phyloP scores from a whole-genome alignment of 2,113 vertebrate species.

The Laterallus jamaicensis region DNA sequence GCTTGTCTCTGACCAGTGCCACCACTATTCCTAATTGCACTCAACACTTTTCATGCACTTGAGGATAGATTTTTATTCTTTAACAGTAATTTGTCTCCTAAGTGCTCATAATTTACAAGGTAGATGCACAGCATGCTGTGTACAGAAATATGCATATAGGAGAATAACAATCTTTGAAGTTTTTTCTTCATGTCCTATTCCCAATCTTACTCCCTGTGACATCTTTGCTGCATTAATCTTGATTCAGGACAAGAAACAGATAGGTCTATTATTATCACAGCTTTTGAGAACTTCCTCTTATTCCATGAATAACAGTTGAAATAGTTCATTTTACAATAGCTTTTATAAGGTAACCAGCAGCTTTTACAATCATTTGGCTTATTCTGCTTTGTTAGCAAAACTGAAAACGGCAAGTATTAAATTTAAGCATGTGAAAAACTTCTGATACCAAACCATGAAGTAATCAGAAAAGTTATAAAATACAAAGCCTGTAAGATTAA shows the following conservation, averaged over 20 bases:
- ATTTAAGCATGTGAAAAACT: neutral
- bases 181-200: neutral
- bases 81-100: neutral
- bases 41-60: neutral
- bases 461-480: neutral
- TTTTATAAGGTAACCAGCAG: neutral
- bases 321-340: neutral
- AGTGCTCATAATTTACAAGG: neutral
- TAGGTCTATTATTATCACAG: neutral
- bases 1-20: neutral
- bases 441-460: neutral
- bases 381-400: neutral
- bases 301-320: neutral
- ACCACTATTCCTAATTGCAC: neutral
- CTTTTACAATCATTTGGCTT: neutral
- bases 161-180: neutral
- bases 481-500: neutral
- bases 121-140: neutral
- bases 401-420: neutral
- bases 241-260: neutral
- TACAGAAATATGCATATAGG: neutral
- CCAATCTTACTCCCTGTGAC: neutral
- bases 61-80: neutral
- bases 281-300: neutral
- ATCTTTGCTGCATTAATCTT: neutral